Evolutionary conservation across 2,888 invertebrate species (phyloP).

Genomic region (Aspidapion aeneum): DNA sequence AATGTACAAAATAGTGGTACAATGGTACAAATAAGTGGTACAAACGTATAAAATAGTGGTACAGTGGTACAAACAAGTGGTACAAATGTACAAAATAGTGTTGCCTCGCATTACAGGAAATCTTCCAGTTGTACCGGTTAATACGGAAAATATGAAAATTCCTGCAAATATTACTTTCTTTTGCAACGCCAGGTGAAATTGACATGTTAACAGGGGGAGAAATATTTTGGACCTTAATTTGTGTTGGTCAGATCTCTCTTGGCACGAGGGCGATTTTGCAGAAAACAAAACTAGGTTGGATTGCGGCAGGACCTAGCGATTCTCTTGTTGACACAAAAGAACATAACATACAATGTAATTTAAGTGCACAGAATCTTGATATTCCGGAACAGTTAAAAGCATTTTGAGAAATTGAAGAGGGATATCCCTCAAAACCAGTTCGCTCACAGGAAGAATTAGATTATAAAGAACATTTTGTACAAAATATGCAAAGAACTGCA

Average conservation of each 20-base stretch:
- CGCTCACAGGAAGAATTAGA: background rate
- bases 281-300: constrained; percentile 11
- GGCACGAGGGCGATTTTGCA: background rate
- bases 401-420: constrained; percentile 18
- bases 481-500: constrained; percentile 1
- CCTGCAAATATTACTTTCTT: constrained; percentile 2
- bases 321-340: background rate
- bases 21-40: background rate
- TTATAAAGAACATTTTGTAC: constrained; percentile 3
- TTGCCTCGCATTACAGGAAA: constrained; percentile 1
- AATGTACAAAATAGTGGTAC: background rate
- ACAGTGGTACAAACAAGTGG: background rate
- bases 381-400: constrained; percentile 10
- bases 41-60: background rate
- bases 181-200: background rate
- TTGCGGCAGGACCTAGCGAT: background rate
- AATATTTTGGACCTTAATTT: constrained; percentile 4
- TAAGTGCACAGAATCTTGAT: constrained; percentile 3
- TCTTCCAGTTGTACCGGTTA: constrained; percentile 1
- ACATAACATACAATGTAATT: constrained; percentile 1
- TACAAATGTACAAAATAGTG: too few relatives aligned
- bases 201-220: constrained; percentile 2
- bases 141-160: background rate
- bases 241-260: constrained; percentile 4
- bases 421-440: background rate